Evolutionary conservation across 2,113 vertebrate species (phyloP).

Genomic region (Chaetodon auriga): DNA sequence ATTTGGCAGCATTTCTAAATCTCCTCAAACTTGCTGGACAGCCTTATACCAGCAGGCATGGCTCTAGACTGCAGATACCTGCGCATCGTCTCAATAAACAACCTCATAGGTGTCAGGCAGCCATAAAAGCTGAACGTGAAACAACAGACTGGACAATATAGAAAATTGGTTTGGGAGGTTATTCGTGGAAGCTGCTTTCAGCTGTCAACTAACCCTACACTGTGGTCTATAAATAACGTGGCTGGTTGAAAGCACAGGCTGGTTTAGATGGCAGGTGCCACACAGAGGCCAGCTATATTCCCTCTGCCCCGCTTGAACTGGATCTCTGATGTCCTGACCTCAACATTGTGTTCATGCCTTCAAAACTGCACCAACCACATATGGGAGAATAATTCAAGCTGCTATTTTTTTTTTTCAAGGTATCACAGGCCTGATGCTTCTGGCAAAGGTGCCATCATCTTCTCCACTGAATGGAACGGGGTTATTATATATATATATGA

Average conservation of each 20-base stretch:
- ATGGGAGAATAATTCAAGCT: neutral
- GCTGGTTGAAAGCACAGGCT: conserved; percentile 38
- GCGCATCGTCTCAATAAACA: neutral
- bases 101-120: neutral
- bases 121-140: neutral
- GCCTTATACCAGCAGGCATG: neutral
- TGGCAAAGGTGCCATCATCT: neutral
- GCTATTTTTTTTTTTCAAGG: neutral
- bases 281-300: neutral
- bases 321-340: neutral
- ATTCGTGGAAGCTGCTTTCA: conserved; percentile 22
- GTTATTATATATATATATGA: no score
- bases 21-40: neutral
- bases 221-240: conserved; percentile 33
- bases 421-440: neutral
- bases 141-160: neutral
- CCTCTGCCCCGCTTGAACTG: neutral
- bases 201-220: conserved; percentile 24
- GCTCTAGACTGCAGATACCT: no score
- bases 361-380: neutral
- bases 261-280: conserved; percentile 50
- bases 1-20: neutral
- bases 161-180: neutral
- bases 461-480: neutral
- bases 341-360: no score